These are phyloP conservation scores for Trachurus trachurus DNA, from an alignment of 2,797 vertebrate species.

Conservation along the genomic window DNA sequence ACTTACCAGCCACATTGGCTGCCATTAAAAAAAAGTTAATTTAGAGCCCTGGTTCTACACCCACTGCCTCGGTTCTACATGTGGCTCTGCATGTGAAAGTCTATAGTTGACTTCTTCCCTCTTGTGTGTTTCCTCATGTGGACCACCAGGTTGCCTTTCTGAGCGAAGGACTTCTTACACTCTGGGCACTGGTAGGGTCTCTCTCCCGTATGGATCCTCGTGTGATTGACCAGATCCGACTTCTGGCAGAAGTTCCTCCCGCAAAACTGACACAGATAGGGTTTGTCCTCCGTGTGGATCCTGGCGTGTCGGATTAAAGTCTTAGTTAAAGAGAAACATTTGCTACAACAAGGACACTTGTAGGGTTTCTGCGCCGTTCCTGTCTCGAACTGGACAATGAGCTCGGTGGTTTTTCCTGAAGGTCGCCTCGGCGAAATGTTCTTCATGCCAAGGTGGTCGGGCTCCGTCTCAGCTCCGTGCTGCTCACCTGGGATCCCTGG, in stretches of 20 bases:
- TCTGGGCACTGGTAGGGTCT: conserved; percentile 47
- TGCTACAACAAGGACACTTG: conserved; percentile 58
- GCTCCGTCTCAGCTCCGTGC: not conserved
- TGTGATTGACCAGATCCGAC: conserved; percentile 61
- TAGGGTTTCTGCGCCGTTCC: conserved; percentile 51
- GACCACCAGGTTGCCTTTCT: conserved; percentile 56
- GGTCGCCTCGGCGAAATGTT: not conserved
- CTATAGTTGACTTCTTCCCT: conserved; percentile 37
- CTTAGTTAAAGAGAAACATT: conserved; percentile 59
- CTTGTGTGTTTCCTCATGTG: conserved; percentile 53
- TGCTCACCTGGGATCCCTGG: not conserved
- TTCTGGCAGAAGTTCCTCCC: conserved; percentile 64
- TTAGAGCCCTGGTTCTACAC: not conserved
- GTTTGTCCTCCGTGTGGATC: conserved; percentile 52
- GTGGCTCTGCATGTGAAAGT: conserved; percentile 77
- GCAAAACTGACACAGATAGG: conserved; percentile 50
- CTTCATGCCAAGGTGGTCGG: not conserved
- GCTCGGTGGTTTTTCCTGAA: conserved; percentile 3
- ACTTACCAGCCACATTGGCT: too few relatives aligned
- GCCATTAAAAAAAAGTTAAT: too few relatives aligned
- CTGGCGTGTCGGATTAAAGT: conserved; percentile 53
- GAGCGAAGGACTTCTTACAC: conserved; percentile 48
- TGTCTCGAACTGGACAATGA: conserved; percentile 14
- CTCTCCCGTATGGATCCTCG: conserved; percentile 56
- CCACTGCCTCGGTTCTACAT: conserved; percentile 17